Conservation (phyloP, 1,140 invertebrate genomes). For the Leptinotarsa lineolata region DNA sequence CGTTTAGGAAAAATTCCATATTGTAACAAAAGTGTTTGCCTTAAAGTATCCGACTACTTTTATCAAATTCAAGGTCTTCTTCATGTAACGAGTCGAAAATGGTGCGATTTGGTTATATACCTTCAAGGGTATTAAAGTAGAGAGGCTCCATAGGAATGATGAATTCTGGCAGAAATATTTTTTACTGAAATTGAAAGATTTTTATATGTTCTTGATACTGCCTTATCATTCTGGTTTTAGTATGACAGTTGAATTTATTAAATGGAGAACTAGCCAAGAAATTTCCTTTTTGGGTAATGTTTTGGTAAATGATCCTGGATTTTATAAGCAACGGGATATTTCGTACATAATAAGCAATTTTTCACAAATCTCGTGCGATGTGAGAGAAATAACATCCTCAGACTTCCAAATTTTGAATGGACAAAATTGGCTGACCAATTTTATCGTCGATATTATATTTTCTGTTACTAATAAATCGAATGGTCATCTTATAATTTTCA, state of each 20-base stretch:
- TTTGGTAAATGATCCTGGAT: neutral
- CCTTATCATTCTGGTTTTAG: neutral
- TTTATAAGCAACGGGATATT: neutral
- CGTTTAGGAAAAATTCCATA: neutral
- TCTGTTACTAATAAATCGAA: neutral
- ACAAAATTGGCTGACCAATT: slow-evolving; percentile 2
- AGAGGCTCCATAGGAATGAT: slow-evolving; percentile 11
- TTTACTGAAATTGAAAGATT: neutral
- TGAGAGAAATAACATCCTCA: slow-evolving; percentile 13
- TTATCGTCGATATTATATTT: slow-evolving; percentile 15
- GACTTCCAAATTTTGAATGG: slow-evolving; percentile 11
- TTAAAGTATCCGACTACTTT: slow-evolving; percentile 20
- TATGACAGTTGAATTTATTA: neutral
- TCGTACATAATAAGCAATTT: neutral
- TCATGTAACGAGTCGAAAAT: slow-evolving; percentile 9
- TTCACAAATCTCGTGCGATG: neutral
- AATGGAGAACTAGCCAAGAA: neutral
- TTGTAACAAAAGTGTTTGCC: neutral
- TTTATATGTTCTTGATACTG: neutral
- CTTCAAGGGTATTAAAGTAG: slow-evolving; percentile 6
- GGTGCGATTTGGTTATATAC: slow-evolving; percentile 26
- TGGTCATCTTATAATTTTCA: neutral
- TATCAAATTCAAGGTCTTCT: slow-evolving; percentile 33
- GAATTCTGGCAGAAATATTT: slow-evolving; percentile 17
- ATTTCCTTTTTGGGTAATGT: neutral